Conservation (phyloP, 2,113 vertebrate species). For the Rhinichthys klamathensis region DNA sequence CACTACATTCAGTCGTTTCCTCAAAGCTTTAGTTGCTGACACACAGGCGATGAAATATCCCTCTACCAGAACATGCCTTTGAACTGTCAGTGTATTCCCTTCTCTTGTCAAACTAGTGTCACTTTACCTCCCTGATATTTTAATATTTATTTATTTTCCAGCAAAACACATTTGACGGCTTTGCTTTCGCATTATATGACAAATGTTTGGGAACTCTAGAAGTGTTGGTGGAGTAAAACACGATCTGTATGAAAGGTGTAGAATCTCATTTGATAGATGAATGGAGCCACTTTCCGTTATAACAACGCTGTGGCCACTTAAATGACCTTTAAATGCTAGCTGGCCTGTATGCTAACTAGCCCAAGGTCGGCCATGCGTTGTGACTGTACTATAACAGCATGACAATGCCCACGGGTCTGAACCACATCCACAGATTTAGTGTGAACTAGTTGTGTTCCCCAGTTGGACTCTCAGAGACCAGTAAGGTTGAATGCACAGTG, state of each 20-base stretch:
- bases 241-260: neutral
- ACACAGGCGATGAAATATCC: conserved; percentile 55
- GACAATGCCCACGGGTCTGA: conserved; percentile 18
- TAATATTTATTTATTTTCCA: conserved; percentile 23
- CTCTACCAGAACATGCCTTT: conserved; percentile 61
- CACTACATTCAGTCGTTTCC: conserved; percentile 56
- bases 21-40: conserved; percentile 63
- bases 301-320: conserved; percentile 13
- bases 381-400: conserved; percentile 7
- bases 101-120: conserved; percentile 44
- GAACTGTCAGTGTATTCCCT: conserved; percentile 58
- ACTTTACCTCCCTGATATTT: conserved; percentile 33
- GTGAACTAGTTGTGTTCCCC: conserved; percentile 39
- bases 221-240: neutral
- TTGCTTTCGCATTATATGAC: neutral
- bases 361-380: conserved; percentile 31
- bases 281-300: neutral
- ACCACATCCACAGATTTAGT: conserved; percentile 17
- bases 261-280: conserved; percentile 22
- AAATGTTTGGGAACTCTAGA: conserved; percentile 2
- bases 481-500: conserved; percentile 36
- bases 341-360: conserved; percentile 43
- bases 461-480: conserved; percentile 48
- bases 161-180: conserved; percentile 16
- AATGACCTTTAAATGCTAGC: conserved; percentile 16